Conservation (phyloP, 1,140 invertebrate genomes). For the Neomicropteryx cornuta region DNA sequence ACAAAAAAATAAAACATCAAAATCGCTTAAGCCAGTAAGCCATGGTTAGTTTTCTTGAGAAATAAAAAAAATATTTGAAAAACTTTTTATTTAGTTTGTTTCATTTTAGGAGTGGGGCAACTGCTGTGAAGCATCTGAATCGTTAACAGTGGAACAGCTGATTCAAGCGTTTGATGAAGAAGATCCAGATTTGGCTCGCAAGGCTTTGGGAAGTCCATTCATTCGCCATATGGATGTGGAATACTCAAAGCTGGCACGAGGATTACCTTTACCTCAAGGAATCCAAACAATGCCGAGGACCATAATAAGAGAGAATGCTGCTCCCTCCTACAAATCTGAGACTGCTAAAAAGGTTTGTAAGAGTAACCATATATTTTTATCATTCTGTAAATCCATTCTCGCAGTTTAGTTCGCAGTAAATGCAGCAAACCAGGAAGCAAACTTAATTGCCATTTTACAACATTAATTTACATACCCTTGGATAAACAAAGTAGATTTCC, state of each 20-base stretch:
- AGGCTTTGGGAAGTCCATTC: constrained; percentile 71
- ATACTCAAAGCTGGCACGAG: constrained; percentile 72
- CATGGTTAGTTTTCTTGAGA: constrained; percentile 21
- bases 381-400: too few relatives aligned
- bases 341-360: too few relatives aligned
- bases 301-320: constrained; percentile 54
- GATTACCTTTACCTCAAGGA: constrained; percentile 59
- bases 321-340: constrained; percentile 57
- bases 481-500: too few relatives aligned
- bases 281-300: constrained; percentile 45
- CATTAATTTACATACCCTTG: too few relatives aligned
- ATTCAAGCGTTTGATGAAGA: constrained; percentile 85
- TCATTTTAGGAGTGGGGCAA: constrained; percentile 66
- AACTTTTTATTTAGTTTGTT: constrained; percentile 2
- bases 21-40: too few relatives aligned
- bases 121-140: constrained; percentile 60
- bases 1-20: too few relatives aligned
- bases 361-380: too few relatives aligned
- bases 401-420: too few relatives aligned
- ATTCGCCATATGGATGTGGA: constrained; percentile 94
- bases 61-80: neutral
- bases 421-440: too few relatives aligned
- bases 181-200: constrained; percentile 65
- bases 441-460: too few relatives aligned
- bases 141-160: constrained; percentile 73